Evolutionary conservation across 2,113 vertebrate species (phyloP).

Genomic region (Falco punctatus): DNA sequence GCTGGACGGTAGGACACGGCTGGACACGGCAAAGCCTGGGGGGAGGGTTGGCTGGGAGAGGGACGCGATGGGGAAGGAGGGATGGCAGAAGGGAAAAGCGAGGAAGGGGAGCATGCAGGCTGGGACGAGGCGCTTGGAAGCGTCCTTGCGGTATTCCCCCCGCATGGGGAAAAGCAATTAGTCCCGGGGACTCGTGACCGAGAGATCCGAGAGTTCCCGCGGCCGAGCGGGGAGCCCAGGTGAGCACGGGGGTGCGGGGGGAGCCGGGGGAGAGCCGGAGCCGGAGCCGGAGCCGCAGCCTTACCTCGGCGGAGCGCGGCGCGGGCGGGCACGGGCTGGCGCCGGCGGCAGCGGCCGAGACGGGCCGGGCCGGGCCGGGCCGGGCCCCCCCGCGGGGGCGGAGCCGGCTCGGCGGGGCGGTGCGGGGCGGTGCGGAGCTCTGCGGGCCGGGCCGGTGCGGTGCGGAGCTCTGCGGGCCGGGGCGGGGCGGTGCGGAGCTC

Average conservation of each 20-base stretch:
- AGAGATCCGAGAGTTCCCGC: not conserved
- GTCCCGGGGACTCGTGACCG: not conserved
- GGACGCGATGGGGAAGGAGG: not conserved
- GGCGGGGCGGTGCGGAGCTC: no score
- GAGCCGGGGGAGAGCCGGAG: no score
- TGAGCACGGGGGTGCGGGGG: not conserved
- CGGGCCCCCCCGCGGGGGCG: no score
- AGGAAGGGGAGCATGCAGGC: not conserved
- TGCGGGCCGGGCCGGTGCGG: no score
- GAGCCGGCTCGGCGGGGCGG: no score
- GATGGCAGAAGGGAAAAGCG: not conserved
- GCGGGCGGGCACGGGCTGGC: no score
- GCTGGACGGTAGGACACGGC: fast-evolving
- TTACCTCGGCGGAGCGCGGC: not conserved
- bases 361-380: no score
- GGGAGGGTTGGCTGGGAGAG: not conserved
- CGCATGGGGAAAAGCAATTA: not conserved
- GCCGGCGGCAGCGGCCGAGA: no score
- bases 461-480: no score
- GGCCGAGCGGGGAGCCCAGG: not conserved
- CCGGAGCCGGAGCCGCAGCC: not conserved
- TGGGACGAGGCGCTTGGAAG: not conserved
- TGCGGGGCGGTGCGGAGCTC: no score
- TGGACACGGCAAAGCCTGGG: not conserved
- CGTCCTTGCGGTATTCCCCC: not conserved